Base-by-base conservation (phyloP, 2,113 vertebrate genomes). In the Aplodontia rufa region DNA sequence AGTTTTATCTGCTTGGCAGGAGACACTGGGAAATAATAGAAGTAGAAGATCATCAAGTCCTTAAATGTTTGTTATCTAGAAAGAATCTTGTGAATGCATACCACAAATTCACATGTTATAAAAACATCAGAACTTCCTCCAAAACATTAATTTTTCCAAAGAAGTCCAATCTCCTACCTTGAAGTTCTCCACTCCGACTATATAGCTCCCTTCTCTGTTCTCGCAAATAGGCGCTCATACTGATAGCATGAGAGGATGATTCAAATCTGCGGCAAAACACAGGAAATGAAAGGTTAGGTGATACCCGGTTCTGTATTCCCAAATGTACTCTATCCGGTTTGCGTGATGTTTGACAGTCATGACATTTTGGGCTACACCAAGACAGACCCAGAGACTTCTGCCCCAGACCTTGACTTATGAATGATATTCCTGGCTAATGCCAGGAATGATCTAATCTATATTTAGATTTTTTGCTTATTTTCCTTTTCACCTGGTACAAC, bases 191-290 rank as follows among this genome's bases (percentile, higher is more conserved):
- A n/a, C 99, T 99, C 96, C 99, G 99, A 98, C 99, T 99, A 98
- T 99, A 99, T 9, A 99, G 99, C 94, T 99, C 99, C 96, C 99
- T 97, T 62, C 99, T 98, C 98, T 99, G 99, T 97, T 99, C 99
- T 51, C 99, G 97, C 98, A 99, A 94, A 94, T 99, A 99, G 81
- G 99, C 99, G 3, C 99, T 99, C 99, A 99, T 99, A 94, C 99
- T 99, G 96, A 99, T 99, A 83, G 99, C 99, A 37, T 99, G 99
- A 78, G 99, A 99, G 20, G 99, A 99, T 0, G 99, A 99, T 85
- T 99, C 99, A 76, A 99, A 99, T 98, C 99, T 99, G 97, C 0
- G 97, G 92, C 3, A 79, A 49, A 68, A 94, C 5, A 24, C 2
- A 83, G 17, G 8, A 51, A 79, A 32, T 9, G 28, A 5, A 69